Base-by-base conservation (phyloP, 2,888 invertebrate genomes). In the Adineta ricciae region DNA sequence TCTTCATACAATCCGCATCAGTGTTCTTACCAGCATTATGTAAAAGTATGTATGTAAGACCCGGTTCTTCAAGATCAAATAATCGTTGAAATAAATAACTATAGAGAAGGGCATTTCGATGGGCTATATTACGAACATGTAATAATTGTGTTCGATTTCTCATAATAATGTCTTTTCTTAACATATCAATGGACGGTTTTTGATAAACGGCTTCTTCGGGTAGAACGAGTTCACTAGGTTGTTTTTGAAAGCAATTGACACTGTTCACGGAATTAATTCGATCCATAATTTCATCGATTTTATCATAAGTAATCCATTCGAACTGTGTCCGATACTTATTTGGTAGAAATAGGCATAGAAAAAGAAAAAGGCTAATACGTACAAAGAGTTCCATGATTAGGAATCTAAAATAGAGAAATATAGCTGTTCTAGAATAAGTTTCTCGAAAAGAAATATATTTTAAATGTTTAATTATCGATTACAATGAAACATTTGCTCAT, bases 11-110 rank as follows among this genome's bases (percentile, higher is more conserved):
- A 9, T 50, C 9, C 19, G 2, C 9, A 16, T 50, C 16, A n/a
- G n/a, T 64, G 8, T 14, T 8, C 14, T 64, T 64, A 64, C 64
- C 64, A 64, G 64, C 78, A 78, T 78, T 78, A 0, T 97, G 96
- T 78, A 97, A 91, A 89, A 96, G 96, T 89, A 96, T 96, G 89
- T 97, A 97, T 95, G 97, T 96, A 94, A 98, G 95, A 84, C 97
- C 97, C 0, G 97, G 97, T 91, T 97, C 97, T 88, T 89, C 86
- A 87, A 90, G 87, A 32, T 88, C 87, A 86, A 89, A 89, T 83
- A 88, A 87, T 84, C 87, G 87, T 84, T 89, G 89, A 83, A 88
- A 88, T 82, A 89, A 88, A 85, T 88, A 89, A 86, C 87, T 87
- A 94, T 95, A 97, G 90, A 95, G 97, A 91, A 96, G 97, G 0